A percentile compares a stretch with the other conserved stretches of the same genome.
Conservation (phyloP, 2,888 invertebrate species). For the Dasysyrphus albostriatus region DNA sequence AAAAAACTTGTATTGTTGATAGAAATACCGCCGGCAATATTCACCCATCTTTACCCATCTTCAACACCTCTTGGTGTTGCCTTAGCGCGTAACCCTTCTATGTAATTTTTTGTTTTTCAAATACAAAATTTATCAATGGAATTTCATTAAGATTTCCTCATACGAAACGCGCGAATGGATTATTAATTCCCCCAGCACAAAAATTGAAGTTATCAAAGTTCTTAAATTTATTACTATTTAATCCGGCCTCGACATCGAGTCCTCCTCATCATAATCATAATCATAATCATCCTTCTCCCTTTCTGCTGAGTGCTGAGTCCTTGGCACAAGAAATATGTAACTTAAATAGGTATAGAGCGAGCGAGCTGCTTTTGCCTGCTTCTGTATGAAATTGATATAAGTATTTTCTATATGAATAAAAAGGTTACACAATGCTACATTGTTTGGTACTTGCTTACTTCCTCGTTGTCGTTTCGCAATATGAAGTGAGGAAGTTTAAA, state of each 20-base stretch:
- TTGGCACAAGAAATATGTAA: not conserved
- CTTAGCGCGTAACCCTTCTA: conserved; percentile 1
- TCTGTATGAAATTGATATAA: conserved; percentile 64
- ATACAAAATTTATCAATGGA: conserved; percentile 4
- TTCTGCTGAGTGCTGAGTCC: not conserved
- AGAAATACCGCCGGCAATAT: not conserved
- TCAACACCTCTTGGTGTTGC: not conserved
- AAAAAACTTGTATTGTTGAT: not conserved
- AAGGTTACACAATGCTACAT: conserved; percentile 67
- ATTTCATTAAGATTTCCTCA: conserved; percentile 32
- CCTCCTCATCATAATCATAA: conserved; percentile 38
- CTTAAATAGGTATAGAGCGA: not conserved
- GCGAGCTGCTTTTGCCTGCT: not conserved
- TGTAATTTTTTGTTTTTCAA: not conserved
- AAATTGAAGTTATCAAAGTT: conserved; percentile 13
- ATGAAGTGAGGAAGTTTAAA: conserved; percentile 38
- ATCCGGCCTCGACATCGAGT: conserved; percentile 54
- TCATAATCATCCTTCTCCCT: not conserved
- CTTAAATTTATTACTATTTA: conserved; percentile 64
- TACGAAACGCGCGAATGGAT: not conserved
- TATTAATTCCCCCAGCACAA: conserved; percentile 2
- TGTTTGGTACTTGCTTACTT: conserved; percentile 42
- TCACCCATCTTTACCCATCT: conserved; percentile 35
- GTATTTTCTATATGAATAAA: conserved; percentile 36
- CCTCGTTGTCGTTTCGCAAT: conserved; percentile 20